Evolutionary conservation across 2,113 vertebrate genomes (phyloP), one percentile per base, ranked within the genome.

Genomic region (Bos taurus): DNA sequence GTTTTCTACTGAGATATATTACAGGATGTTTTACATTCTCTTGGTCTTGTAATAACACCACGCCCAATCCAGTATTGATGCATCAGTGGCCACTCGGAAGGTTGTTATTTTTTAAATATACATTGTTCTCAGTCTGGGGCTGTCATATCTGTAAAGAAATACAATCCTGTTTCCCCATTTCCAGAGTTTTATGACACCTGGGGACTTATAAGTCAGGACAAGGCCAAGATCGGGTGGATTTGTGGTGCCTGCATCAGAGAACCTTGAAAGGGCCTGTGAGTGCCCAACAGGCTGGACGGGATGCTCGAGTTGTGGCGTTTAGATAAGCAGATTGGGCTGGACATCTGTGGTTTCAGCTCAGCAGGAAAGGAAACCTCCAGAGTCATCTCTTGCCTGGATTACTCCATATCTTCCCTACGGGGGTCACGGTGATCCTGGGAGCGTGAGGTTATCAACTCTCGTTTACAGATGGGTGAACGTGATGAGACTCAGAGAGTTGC

Each of bases 1-100:
- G 89, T 91, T 95, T 97, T 95, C 93, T 97, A 43, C 92, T 82
- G 93, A 83, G 88, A 96, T 97, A 89, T 78, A 94, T 97, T 97
- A 88, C 95, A 97, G 97, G 97, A 97, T 98, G 98, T 98, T 98
- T 97, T 96, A 97, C 98, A 97, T 98, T 98, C 97, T 88, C 98
- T 97, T 81, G 97, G 95, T 94, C 96, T 98, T 97, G 94, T 97
- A 98, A 97, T 98, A 98, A 97, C 82, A 97, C 98, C 97, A 97
- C 98, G 21, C 98, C 98, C 98, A 95, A 87, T 57, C 91, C 96
- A 96, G 82, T n/a, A 74, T 84, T 74, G 91, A 96, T 96, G 94
- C 64, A 28, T 91, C 2, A 5, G 59, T 95, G 94, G 92, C 88
- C 94, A 87, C 91, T 95, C 28, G 1, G 91, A 98, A 98, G 78